These are phyloP conservation scores for Amblyjoppa proteus DNA, from an alignment of 2,888 invertebrate species.

Conservation along the genomic window DNA sequence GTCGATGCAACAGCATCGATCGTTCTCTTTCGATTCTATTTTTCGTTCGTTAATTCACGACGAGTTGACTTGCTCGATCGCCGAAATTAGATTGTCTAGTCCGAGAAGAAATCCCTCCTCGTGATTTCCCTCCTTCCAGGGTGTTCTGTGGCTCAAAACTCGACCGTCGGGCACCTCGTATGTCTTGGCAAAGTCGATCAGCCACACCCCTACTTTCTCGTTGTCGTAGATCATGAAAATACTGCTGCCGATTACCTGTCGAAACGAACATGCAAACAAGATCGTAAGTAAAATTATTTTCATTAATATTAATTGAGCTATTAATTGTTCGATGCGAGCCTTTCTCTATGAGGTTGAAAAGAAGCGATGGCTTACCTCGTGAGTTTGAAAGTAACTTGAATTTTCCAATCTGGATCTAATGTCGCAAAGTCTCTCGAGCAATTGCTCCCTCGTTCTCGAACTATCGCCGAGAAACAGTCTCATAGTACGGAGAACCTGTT, in stretches of 20 bases:
- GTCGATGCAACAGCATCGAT: background rate
- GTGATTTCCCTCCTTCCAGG: slow-evolving; percentile 97
- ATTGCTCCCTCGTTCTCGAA: slow-evolving; percentile 89
- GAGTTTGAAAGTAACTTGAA: slow-evolving; percentile 93
- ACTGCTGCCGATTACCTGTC: slow-evolving; percentile 94
- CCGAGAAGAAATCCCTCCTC: slow-evolving; percentile 98
- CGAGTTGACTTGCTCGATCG: slow-evolving; percentile 85
- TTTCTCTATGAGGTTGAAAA: slow-evolving; percentile 12
- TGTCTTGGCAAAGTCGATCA: slow-evolving; percentile 99
- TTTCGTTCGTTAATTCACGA: slow-evolving; percentile 25
- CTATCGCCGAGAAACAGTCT: slow-evolving; percentile 90
- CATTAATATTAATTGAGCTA: too few species aligned
- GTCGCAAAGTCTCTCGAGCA: slow-evolving; percentile 91
- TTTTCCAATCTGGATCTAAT: slow-evolving; percentile 93
- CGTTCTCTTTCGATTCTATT: background rate
- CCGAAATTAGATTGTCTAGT: slow-evolving; percentile 95
- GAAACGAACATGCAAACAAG: slow-evolving; percentile 7
- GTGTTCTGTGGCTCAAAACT: slow-evolving; percentile 91
- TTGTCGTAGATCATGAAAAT: slow-evolving; percentile 97
- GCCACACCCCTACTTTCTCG: slow-evolving; percentile 95
- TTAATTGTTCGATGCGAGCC: too few species aligned
- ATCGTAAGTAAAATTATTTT: slow-evolving; percentile 9
- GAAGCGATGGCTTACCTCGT: slow-evolving; percentile 88
- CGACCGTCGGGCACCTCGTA: slow-evolving; percentile 90
- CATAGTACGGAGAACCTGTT: slow-evolving; percentile 91